Percentiles rank a stretch among this genome's conserved stretches.
These are phyloP conservation scores for Cheilosia vulpina DNA, from an alignment of 2,888 invertebrate species.

Conservation along the genomic window DNA sequence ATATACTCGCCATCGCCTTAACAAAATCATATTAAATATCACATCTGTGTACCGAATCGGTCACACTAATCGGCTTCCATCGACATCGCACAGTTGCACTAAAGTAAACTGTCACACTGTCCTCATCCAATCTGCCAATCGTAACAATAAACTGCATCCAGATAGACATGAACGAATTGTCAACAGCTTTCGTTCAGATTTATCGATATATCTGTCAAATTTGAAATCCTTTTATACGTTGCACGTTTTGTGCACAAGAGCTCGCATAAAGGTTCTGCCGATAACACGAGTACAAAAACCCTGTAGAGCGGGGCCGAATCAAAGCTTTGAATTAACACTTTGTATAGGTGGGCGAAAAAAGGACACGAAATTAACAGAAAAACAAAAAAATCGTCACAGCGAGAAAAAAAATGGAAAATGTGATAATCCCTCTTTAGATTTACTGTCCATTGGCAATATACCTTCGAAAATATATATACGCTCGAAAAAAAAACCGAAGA, in stretches of 20 bases:
- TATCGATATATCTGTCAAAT: constrained; percentile 17
- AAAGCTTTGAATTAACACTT: constrained; percentile 30
- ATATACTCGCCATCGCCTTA: no score
- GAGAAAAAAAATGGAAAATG: constrained; percentile 4
- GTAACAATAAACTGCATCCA: constrained; percentile 5
- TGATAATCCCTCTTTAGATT: constrained; percentile 43
- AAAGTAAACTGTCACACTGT: constrained; percentile 7
- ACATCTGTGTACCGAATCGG: no score
- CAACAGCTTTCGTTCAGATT: not conserved
- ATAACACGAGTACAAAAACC: not conserved
- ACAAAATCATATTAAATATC: not conserved
- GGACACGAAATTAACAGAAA: not conserved
- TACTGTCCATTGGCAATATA: constrained; percentile 35
- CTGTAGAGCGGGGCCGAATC: constrained; percentile 8
- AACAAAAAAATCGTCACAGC: not conserved
- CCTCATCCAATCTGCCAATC: constrained; percentile 27
- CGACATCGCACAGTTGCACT: not conserved
- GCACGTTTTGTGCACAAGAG: not conserved
- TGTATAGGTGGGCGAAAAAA: not conserved
- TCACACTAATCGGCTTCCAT: constrained; percentile 21
- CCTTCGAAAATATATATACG: not conserved
- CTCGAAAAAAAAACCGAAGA: not conserved
- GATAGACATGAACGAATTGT: constrained; percentile 16
- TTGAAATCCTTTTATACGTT: constrained; percentile 28
- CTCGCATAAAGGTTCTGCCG: not conserved